Conservation (phyloP, 2,888 invertebrate species). For the Drosophila planitibia region DNA sequence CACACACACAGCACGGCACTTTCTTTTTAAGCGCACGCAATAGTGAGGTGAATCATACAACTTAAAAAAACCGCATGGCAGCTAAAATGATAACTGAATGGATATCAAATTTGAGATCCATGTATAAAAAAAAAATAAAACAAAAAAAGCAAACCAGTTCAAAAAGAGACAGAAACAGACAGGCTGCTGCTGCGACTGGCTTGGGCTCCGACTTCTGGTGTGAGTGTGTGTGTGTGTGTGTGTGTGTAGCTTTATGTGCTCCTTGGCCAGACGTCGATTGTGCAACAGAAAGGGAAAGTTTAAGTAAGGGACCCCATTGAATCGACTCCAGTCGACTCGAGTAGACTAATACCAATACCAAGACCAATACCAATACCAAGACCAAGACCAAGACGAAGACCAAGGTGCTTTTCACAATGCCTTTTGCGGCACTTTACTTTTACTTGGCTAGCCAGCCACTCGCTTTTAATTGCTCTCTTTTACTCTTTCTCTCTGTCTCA, state of each 20-base stretch:
- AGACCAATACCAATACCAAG: neutral
- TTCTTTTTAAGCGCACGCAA: slow-evolving; percentile 50
- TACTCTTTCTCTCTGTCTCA: slow-evolving; percentile 3
- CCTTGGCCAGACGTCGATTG: slow-evolving; percentile 52
- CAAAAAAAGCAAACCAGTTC: slow-evolving; percentile 49
- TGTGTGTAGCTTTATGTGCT: slow-evolving; percentile 23
- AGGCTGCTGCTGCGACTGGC: slow-evolving; percentile 2
- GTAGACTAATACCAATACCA: slow-evolving; percentile 6
- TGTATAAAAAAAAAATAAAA: slow-evolving; percentile 1
- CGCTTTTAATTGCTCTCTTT: slow-evolving; percentile 66
- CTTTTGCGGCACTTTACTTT: slow-evolving; percentile 71
- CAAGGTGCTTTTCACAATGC: slow-evolving; percentile 39
- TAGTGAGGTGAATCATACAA: slow-evolving; percentile 47
- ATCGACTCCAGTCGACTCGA: slow-evolving; percentile 1
- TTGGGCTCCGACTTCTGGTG: neutral
- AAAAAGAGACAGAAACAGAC: slow-evolving; percentile 13
- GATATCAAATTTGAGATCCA: slow-evolving; percentile 35
- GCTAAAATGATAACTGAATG: slow-evolving; percentile 39
- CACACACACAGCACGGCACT: slow-evolving; percentile 33
- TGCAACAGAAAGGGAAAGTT: slow-evolving; percentile 79
- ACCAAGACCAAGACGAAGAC: neutral
- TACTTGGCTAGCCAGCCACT: slow-evolving; percentile 69
- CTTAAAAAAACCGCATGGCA: slow-evolving; percentile 9
- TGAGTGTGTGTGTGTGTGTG: neutral
- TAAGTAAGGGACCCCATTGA: slow-evolving; percentile 52